Percentiles rank a stretch among this genome's conserved stretches.
Evolutionary conservation across 2,113 vertebrate species (phyloP).

Genomic region (Paralichthys olivaceus): DNA sequence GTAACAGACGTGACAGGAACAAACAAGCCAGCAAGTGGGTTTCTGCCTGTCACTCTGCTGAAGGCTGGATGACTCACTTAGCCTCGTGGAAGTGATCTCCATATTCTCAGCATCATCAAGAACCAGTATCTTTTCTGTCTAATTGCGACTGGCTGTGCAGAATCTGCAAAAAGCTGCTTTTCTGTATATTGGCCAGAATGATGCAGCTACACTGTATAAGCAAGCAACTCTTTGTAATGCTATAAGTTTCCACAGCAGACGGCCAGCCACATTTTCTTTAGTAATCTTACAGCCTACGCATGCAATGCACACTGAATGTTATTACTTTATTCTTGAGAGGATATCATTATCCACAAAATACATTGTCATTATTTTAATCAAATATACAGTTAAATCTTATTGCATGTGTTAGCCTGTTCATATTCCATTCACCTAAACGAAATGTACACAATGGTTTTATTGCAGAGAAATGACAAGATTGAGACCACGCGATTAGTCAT

Average conservation of each 20-base stretch:
- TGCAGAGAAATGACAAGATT: background rate
- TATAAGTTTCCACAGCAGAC: slow-evolving; percentile 8
- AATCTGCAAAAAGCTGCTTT: slow-evolving; percentile 34
- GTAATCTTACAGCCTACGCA: background rate
- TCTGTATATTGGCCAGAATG: slow-evolving; percentile 15
- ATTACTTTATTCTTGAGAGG: background rate
- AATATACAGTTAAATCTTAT: background rate
- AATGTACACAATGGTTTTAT: background rate
- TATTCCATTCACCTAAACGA: no score
- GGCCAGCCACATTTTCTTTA: slow-evolving; percentile 12
- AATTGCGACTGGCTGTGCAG: slow-evolving; percentile 42
- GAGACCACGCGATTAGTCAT: background rate
- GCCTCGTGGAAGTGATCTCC: slow-evolving; percentile 46
- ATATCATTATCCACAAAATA: background rate
- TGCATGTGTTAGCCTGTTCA: background rate
- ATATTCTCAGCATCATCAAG: slow-evolving; percentile 50
- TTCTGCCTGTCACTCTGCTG: slow-evolving; percentile 48
- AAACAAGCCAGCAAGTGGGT: slow-evolving; percentile 58
- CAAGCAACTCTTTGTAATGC: slow-evolving; percentile 5
- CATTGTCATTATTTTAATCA: background rate
- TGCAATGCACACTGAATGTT: background rate
- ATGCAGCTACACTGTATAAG: slow-evolving; percentile 13
- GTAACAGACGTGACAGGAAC: slow-evolving; percentile 70
- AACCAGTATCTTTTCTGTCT: slow-evolving; percentile 28
- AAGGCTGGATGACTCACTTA: slow-evolving; percentile 58